These are phyloP conservation scores for Drosophila tristis DNA, from an alignment of 1,140 invertebrate genomes.

Conservation along the genomic window DNA sequence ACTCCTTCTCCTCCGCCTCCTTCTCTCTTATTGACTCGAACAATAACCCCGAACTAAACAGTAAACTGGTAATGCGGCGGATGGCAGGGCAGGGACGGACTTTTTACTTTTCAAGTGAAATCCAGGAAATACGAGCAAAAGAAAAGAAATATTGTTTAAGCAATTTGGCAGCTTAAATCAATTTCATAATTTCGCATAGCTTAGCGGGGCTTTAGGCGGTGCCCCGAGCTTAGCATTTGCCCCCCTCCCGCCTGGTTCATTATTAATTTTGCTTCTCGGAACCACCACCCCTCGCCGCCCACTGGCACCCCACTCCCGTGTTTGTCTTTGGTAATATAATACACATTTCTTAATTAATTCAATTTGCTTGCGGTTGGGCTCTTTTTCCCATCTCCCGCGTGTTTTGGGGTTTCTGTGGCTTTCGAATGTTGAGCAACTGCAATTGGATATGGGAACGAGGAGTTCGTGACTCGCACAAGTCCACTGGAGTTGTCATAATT, in stretches of 20 bases:
- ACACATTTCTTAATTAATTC: conserved; percentile 75
- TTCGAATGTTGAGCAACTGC: conserved; percentile 58
- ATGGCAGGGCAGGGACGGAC: conserved; percentile 9
- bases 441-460: conserved; percentile 46
- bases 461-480: conserved; percentile 38
- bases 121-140: neutral
- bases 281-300: too few species aligned
- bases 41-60: conserved; percentile 58
- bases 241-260: conserved; percentile 7
- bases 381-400: neutral
- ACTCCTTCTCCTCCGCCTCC: neutral
- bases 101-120: conserved; percentile 27
- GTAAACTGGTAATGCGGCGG: neutral
- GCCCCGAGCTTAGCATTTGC: conserved; percentile 19
- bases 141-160: conserved; percentile 40
- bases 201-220: conserved; percentile 38
- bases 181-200: conserved; percentile 67
- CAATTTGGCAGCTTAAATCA: conserved; percentile 69
- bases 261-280: conserved; percentile 31
- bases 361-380: conserved; percentile 49
- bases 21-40: conserved; percentile 57
- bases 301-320: neutral
- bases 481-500: conserved; percentile 41
- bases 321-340: conserved; percentile 63
- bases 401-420: conserved; percentile 31